These are phyloP conservation scores for Mylabris phalerata DNA, from an alignment of 1,140 invertebrate genomes.

Conservation along the genomic window DNA sequence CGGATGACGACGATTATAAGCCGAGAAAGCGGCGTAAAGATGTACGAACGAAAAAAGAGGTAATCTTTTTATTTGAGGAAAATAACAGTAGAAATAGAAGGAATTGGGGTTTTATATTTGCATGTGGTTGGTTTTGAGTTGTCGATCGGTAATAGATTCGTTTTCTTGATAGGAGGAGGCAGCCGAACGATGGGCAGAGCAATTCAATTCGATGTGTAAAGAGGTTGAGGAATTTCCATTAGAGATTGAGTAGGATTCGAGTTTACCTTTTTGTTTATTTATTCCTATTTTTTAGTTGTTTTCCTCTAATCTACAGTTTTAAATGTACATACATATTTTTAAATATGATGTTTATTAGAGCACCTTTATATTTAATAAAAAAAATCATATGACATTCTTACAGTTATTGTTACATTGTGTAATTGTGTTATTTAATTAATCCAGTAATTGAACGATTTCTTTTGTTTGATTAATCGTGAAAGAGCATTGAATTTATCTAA, in stretches of 20 bases:
- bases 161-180: slow-evolving; percentile 2
- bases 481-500: no score
- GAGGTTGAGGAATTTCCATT: slow-evolving; percentile 15
- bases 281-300: neutral
- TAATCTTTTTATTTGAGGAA: neutral
- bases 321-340: no score
- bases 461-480: no score
- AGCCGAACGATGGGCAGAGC: slow-evolving; percentile 16
- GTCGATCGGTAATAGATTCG: no score
- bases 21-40: slow-evolving; percentile 7
- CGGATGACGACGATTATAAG: neutral
- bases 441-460: no score
- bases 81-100: no score
- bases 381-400: no score
- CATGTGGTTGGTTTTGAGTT: no score
- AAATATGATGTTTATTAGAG: neutral
- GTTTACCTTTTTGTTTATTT: neutral
- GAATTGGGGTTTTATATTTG: no score
- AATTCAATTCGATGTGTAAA: slow-evolving; percentile 20
- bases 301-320: neutral
- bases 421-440: no score
- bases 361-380: neutral
- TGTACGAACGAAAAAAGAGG: slow-evolving; percentile 13
- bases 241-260: neutral
- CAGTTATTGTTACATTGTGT: no score